phyloP scores from a whole-genome alignment of 2,888 invertebrate species.

The Euplexia lucipara region DNA sequence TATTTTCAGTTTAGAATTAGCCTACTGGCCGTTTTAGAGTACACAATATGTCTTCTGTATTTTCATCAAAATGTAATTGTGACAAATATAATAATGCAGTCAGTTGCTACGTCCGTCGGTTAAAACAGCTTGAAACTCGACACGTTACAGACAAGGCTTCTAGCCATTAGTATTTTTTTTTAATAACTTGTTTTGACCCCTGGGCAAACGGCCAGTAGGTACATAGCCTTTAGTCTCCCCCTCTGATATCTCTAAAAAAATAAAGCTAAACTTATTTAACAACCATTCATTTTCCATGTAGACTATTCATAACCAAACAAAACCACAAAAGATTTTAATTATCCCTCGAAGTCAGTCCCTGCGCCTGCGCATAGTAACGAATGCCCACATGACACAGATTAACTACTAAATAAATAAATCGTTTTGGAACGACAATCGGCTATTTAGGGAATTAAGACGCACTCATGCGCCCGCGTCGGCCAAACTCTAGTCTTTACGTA shows the following conservation, averaged over 20 bases:
- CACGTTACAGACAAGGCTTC: background rate
- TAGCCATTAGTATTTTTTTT: too few species aligned
- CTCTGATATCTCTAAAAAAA: too few species aligned
- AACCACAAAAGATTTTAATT: conserved; percentile 4
- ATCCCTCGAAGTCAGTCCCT: conserved; percentile 26
- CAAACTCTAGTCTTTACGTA: conserved; percentile 53
- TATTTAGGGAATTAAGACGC: conserved; percentile 70
- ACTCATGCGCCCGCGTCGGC: conserved; percentile 50
- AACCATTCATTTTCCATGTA: background rate
- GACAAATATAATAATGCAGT: background rate
- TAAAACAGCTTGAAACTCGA: background rate
- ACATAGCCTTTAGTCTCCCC: too few species aligned
- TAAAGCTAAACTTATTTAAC: background rate
- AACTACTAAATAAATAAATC: conserved; percentile 64
- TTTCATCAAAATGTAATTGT: background rate
- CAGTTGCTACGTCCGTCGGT: too few species aligned
- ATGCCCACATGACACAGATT: conserved; percentile 54
- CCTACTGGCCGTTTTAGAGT: background rate
- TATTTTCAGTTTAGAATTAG: background rate
- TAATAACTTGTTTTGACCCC: too few species aligned
- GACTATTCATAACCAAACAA: background rate
- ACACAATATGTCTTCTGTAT: background rate
- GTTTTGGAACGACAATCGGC: conserved; percentile 69
- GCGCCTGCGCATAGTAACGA: conserved; percentile 30
- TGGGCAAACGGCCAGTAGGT: too few species aligned